Conservation (phyloP, 2,888 invertebrate genomes). For the Catonia carolina region DNA sequence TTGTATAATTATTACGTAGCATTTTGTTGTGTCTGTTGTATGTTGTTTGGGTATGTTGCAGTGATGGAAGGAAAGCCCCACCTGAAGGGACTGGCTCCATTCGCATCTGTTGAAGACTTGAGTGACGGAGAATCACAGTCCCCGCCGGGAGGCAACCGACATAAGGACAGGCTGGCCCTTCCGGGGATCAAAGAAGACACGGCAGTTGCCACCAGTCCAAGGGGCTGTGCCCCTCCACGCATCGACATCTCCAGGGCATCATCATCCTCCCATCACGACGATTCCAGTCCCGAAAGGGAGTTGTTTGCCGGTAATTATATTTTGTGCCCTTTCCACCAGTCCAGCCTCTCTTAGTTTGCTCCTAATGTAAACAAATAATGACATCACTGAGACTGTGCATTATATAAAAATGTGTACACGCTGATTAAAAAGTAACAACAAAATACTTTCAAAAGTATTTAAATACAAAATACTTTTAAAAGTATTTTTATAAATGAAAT, state of each 20-base stretch:
- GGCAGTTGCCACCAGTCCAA: constrained; percentile 30
- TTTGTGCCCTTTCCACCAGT: too few species aligned
- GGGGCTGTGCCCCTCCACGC: constrained; percentile 59
- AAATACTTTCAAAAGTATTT: too few species aligned
- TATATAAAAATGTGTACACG: too few species aligned
- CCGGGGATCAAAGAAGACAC: constrained; percentile 46
- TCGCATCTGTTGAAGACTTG: constrained; percentile 88
- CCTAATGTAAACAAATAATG: too few species aligned
- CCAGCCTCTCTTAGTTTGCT: too few species aligned
- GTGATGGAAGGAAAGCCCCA: not conserved
- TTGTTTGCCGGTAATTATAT: constrained; percentile 56
- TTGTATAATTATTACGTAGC: too few species aligned
- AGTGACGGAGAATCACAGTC: constrained; percentile 70
- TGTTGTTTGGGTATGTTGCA: too few species aligned
- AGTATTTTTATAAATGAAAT: too few species aligned
- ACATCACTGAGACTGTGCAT: too few species aligned
- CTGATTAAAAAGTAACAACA: too few species aligned
- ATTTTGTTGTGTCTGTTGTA: too few species aligned
- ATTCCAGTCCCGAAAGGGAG: constrained; percentile 79
- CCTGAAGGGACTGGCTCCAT: constrained; percentile 80
- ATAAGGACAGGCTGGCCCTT: constrained; percentile 36
- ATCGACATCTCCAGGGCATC: constrained; percentile 86
- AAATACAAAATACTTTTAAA: too few species aligned
- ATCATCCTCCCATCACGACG: constrained; percentile 76
- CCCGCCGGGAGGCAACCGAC: constrained; percentile 45